Base-by-base conservation (phyloP, 1,140 invertebrate species). In the Cotesia typhae region DNA sequence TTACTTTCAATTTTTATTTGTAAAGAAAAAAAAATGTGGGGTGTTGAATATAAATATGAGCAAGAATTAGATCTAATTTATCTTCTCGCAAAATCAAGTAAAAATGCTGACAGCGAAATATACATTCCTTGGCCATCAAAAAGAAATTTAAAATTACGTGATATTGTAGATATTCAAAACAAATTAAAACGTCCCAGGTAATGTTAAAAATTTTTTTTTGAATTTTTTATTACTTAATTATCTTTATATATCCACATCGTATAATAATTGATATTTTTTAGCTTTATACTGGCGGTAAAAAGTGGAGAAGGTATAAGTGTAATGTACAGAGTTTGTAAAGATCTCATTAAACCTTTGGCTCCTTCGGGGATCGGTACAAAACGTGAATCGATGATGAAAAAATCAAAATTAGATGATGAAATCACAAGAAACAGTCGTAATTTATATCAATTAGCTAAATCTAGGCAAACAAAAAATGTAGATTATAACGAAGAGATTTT, bases 271-370 rank as follows among this genome's bases (percentile, higher is more conserved):
- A 28, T 28, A 28, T 28, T 28, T 28, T 28, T 28, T 28, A 67
- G 66, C 7, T 67, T 67, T 37, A 67, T 6, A 6, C n/a, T 67
- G 20, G 52, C 14, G 17, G 28, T 66, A 5, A 67, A 60, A 28
- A 57, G 53, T 47, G 70, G 38, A 10, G 63, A 72, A 41, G 14
- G 47, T 9, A 17, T 28, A 20, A 72, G 53, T 59, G 57, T 66
- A 10, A 51, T 66, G 38, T 72, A 63, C 38, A 57, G 69, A 60
- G 73, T 77, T 76, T 71, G 76, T 52, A 71, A 72, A 75, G 69
- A 69, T 63, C 60, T 65, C 5, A 51, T 6, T 12, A 70, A 66
- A 20, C 67, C 65, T 12, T 14, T 12, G 10, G 47, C 28, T 38
- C 28, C 41, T 9, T 28, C 35, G n/a, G 36, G 55, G 7, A n/a